A percentile compares a stretch with the other conserved stretches of the same genome.
These are phyloP conservation scores for Sycophila sp. DNA, from an alignment of 1,140 invertebrate species.

Conservation along the genomic window DNA sequence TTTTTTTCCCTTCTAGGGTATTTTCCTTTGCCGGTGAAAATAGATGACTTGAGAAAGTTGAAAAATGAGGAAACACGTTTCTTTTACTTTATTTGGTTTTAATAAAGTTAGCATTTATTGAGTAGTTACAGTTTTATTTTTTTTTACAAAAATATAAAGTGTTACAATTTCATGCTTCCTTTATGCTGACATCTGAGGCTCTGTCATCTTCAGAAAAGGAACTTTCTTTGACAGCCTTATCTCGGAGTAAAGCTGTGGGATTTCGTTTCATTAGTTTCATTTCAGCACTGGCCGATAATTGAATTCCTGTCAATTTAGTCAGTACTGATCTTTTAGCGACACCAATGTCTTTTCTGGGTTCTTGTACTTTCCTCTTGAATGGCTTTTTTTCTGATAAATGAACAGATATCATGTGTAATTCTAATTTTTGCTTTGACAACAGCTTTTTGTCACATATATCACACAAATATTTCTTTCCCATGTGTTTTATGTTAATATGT, in stretches of 20 bases:
- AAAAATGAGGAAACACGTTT: too few relatives aligned
- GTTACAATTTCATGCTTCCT: neutral
- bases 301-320: slow-evolving; percentile 27
- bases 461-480: slow-evolving; percentile 21
- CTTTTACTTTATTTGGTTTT: neutral
- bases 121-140: too few relatives aligned
- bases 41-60: too few relatives aligned
- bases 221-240: neutral
- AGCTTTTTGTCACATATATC: slow-evolving; percentile 25
- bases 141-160: neutral
- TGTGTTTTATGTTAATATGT: slow-evolving; percentile 30
- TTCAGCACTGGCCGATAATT: neutral
- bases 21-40: too few relatives aligned
- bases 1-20: too few relatives aligned
- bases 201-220: slow-evolving; percentile 23
- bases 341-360: slow-evolving; percentile 19
- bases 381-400: slow-evolving; percentile 1
- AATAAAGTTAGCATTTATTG: too few relatives aligned
- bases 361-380: neutral
- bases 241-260: slow-evolving; percentile 23
- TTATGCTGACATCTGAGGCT: neutral
- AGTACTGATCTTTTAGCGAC: slow-evolving; percentile 12
- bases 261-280: slow-evolving; percentile 13
- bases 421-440: slow-evolving; percentile 29
- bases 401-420: slow-evolving; percentile 13